Base-by-base conservation (phyloP, 2,888 invertebrate genomes). In the Gisinianus flammeolus region DNA sequence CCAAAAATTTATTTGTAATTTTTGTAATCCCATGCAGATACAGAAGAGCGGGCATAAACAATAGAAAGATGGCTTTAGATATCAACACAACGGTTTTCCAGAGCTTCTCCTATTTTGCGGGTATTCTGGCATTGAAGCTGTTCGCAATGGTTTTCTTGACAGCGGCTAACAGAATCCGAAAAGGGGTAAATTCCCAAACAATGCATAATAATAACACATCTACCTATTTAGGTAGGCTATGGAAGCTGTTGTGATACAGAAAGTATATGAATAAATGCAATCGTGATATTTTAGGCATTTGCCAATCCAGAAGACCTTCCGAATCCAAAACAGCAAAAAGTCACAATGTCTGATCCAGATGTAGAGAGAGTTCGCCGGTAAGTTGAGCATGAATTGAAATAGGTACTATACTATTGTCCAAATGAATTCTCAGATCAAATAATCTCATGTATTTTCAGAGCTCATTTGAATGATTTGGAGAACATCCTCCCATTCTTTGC, bases 401-500 rank as follows among this genome's bases (percentile, higher is more conserved):
- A 26, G 24, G 30, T 35, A 58, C 24, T 19, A 24, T 28, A 8
- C 10, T 8, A 4, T 19, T 5, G 31, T 24, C 3, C 30, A 62
- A n/a, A 35, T 77, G 31, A 24, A 56, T 54, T 22, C 26, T 73
- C 68, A 81, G 81, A 35, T 35, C 5, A 8, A 35, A 35, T 35
- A 35, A 8, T 35, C 16, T 44, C 52, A 8, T 44, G 8, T 44
- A 52, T 66, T 87, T 87, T 10, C 86, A 92, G 92, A 85, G 92
- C 91, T 16, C 92, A 93, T 85, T 88, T 90, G 83, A 93, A 93
- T 85, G 93, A 93, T 86, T 62, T 79, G 79, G 79, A 79, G 87
- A 93, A 92, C 86, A 92, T 93, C 76, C 89, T 91, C 0, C 88
- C 90, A 0, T 93, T 92, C 86, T 89, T 91, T 86, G 85, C 91